phyloP scores from a whole-genome alignment of 2,888 invertebrate species.

The Morpho achilles region DNA sequence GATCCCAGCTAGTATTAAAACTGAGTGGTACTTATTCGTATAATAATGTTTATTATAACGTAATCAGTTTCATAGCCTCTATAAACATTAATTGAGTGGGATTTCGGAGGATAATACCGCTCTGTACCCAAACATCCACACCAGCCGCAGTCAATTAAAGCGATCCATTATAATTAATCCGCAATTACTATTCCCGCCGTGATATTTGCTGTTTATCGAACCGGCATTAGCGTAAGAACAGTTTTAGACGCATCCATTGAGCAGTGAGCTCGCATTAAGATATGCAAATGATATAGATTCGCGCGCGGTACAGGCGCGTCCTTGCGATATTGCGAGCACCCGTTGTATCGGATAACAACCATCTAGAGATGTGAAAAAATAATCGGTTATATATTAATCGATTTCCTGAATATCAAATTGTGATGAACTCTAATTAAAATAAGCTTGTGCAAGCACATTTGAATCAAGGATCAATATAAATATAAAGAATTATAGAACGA shows the following conservation, averaged over 20 bases:
- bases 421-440: too few species aligned
- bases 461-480: too few species aligned
- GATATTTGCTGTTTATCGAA: constrained; percentile 56
- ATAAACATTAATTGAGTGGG: constrained; percentile 30
- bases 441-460: too few species aligned
- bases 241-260: constrained; percentile 26
- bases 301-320: constrained; percentile 44
- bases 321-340: constrained; percentile 32
- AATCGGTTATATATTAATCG: too few species aligned
- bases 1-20: background rate
- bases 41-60: constrained; percentile 20
- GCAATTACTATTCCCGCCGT: constrained; percentile 49
- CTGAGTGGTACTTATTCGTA: background rate
- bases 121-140: constrained; percentile 30
- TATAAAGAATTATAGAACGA: too few species aligned
- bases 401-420: too few species aligned
- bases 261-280: constrained; percentile 50
- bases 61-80: constrained; percentile 27
- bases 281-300: constrained; percentile 65
- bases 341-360: constrained; percentile 42
- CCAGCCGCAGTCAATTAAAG: constrained; percentile 37
- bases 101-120: constrained; percentile 28
- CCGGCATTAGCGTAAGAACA: constrained; percentile 49
- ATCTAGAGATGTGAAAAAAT: too few species aligned
- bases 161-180: constrained; percentile 62